A percentile compares a stretch with the other conserved stretches of the same genome.
phyloP scores from a whole-genome alignment of 2,797 vertebrate genomes.

The Neoniphon sammara region DNA sequence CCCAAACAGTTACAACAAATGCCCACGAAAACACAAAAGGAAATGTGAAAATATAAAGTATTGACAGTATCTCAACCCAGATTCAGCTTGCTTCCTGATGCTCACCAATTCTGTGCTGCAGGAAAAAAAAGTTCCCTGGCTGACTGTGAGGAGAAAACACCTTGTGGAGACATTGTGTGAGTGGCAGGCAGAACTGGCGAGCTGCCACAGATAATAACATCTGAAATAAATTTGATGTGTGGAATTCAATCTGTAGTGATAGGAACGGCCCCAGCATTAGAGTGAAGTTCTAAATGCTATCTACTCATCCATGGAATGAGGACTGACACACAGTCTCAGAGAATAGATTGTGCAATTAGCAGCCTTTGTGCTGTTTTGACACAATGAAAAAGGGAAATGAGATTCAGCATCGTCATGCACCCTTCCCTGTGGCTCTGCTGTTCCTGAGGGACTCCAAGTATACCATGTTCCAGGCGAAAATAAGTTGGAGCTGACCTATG shows the following conservation, averaged over 20 bases:
- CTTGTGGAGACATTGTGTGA: constrained; percentile 76
- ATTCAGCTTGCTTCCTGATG: constrained; percentile 44
- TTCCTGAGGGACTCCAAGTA: constrained; percentile 65
- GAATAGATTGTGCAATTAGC: constrained; percentile 83
- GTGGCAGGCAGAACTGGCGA: constrained; percentile 82
- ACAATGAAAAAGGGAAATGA: constrained; percentile 79
- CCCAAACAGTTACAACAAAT: constrained; percentile 17
- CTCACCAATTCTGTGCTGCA: constrained; percentile 46
- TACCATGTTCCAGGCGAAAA: constrained; percentile 64
- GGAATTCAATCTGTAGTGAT: constrained; percentile 84
- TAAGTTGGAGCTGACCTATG: constrained; percentile 39
- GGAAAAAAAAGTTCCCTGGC: constrained; percentile 64
- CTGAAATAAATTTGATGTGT: constrained; percentile 84
- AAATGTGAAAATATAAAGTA: constrained; percentile 46
- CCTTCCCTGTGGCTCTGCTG: constrained; percentile 46
- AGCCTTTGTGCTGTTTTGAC: constrained; percentile 82
- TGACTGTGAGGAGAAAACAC: constrained; percentile 68
- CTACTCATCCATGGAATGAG: constrained; percentile 84
- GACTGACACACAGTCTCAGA: constrained; percentile 82
- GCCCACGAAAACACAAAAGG: constrained; percentile 12
- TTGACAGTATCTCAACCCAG: constrained; percentile 43
- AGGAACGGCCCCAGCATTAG: constrained; percentile 77
- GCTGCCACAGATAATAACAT: constrained; percentile 84
- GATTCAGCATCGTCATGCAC: constrained; percentile 76
- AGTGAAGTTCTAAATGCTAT: constrained; percentile 83